Evolutionary conservation across 2,797 vertebrate species (phyloP), one percentile per base, ranked within the genome.

Genomic region (Artibeus lituratus): DNA sequence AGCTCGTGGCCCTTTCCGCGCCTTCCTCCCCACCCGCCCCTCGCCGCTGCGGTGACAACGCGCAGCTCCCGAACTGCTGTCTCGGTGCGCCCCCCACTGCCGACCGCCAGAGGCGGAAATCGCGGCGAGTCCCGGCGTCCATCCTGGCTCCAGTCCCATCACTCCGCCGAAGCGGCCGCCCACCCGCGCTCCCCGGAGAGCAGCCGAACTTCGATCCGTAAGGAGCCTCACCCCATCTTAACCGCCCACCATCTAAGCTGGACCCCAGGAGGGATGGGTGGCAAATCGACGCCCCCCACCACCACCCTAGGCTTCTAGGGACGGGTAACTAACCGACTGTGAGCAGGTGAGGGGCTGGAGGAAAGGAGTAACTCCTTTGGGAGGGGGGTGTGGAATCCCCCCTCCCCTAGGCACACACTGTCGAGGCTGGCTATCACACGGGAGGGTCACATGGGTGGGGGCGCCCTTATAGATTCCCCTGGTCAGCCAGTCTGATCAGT

Each of bases 41-140:
- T 94, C 24, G 77, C 16, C 89, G 35, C 94, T 10, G 74, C 73
- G 76, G 97, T 96, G 97, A 96, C 97, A 59, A 90, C 97, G 81
- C 94, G 39, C 92, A 19, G 89, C 91, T 96, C 67, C 82, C 95
- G 94, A 98, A 98, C 96, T 98, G 98, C 98, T 99, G 98, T 99
- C 98, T 98, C 97, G 98, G 98, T 99, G 98, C 98, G 98, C 99
- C 99, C 98, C 98, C 98, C 97, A 98, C 98, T 98, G 99, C 98
- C 98, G 97, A 97, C 92, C 97, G 97, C 96, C 97, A 97, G 98
- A 97, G 98, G 98, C 97, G 97, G 98, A 98, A 98, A 97, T 97
- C 90, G 72, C 44, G 32, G 87, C 10, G 87, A 37, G 53, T 86
- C 91, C 73, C 90, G 3, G 22, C 42, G n/a, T 77, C 80, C 10